A percentile compares a stretch with the other conserved stretches of the same genome.
Conservation (phyloP, 2,888 invertebrate genomes). For the Dynastes hyllus region DNA sequence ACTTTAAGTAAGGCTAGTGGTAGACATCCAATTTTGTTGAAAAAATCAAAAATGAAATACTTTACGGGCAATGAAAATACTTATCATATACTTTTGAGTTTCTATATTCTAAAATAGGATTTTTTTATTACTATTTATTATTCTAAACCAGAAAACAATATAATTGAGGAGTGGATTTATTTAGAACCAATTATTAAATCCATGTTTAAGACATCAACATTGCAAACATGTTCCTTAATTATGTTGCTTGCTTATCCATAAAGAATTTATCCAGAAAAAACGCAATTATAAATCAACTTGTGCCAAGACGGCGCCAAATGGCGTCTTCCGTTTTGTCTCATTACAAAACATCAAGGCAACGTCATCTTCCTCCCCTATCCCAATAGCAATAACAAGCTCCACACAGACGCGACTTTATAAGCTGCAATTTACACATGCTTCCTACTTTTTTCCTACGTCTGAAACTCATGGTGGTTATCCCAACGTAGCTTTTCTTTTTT, state of each 20-base stretch:
- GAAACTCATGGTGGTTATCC: not conserved
- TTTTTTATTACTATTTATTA: too few species aligned
- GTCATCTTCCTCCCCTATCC: conserved; percentile 8
- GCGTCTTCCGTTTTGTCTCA: conserved; percentile 29
- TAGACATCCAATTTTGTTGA: too few species aligned
- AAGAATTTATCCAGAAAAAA: not conserved
- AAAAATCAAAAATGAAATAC: too few species aligned
- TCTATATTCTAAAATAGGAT: too few species aligned
- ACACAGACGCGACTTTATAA: not conserved
- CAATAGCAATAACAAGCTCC: not conserved
- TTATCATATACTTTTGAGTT: too few species aligned
- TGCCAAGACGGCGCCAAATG: conserved; percentile 33
- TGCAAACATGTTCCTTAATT: too few species aligned
- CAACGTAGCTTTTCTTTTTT: too few species aligned
- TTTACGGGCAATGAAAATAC: too few species aligned
- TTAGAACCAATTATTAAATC: not conserved
- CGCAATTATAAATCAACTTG: conserved; percentile 30
- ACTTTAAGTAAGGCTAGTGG: too few species aligned
- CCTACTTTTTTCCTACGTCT: not conserved
- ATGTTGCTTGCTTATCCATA: not conserved
- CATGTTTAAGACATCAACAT: not conserved
- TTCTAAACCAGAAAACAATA: too few species aligned
- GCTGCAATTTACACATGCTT: conserved; percentile 33
- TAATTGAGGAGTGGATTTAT: too few species aligned
- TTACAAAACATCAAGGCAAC: conserved; percentile 12